Evolutionary conservation across 2,888 invertebrate genomes (phyloP).

Genomic region (Lasioglossum marginatum): DNA sequence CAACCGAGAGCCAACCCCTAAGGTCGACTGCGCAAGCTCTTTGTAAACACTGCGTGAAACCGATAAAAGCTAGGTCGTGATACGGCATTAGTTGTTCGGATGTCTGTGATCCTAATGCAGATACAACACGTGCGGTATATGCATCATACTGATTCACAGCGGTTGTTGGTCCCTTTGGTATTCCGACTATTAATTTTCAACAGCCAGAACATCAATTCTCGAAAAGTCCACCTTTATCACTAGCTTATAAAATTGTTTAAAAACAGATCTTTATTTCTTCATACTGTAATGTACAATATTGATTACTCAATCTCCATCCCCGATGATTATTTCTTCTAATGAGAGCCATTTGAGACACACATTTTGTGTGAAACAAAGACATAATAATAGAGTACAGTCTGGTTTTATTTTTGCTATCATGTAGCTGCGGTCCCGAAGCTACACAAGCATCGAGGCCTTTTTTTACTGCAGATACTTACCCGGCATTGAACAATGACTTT

Average conservation of each 20-base stretch:
- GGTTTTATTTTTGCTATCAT: too few species aligned
- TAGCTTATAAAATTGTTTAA: not conserved
- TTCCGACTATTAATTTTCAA: not conserved
- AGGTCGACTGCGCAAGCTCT: constrained; percentile 67
- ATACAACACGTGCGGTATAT: constrained; percentile 72
- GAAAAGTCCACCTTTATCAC: not conserved
- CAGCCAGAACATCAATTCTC: not conserved
- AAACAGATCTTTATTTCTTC: not conserved
- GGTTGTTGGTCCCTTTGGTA: not conserved
- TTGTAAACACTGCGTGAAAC: constrained; percentile 74
- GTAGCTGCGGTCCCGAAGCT: not conserved
- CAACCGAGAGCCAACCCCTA: constrained; percentile 70
- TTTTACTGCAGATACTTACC: not conserved
- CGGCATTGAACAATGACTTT: not conserved
- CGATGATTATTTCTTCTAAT: not conserved
- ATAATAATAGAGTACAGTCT: too few species aligned
- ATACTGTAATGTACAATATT: not conserved
- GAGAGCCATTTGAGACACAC: not conserved
- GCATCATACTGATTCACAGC: constrained; percentile 23
- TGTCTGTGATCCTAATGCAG: constrained; percentile 60
- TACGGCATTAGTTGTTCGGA: constrained; percentile 78
- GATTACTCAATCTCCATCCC: not conserved
- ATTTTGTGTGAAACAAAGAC: too few species aligned
- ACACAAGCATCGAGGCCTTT: not conserved
- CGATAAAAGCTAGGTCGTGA: constrained; percentile 78